Conservation (phyloP, 2,888 invertebrate genomes). For the Pristionchus exspectatus region DNA sequence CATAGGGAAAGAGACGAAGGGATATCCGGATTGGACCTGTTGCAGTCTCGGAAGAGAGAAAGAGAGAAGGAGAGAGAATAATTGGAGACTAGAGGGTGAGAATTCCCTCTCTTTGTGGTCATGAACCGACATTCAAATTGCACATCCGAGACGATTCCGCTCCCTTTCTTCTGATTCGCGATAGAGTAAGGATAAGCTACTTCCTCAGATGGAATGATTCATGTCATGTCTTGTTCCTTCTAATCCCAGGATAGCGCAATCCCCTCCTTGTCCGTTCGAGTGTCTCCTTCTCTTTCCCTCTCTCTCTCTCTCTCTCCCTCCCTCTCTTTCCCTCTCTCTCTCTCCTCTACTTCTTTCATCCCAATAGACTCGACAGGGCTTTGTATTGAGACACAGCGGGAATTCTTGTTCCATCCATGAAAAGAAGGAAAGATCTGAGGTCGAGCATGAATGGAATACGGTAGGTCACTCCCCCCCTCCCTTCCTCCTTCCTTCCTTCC, state of each 20-base stretch:
- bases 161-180: conserved; percentile 33
- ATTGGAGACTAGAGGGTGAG: conserved; percentile 21
- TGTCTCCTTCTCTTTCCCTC: conserved; percentile 52
- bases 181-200: background rate
- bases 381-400: conserved; percentile 50
- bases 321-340: conserved; percentile 45
- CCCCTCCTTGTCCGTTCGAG: background rate
- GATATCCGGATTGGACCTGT: conserved; percentile 39
- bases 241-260: conserved; percentile 28
- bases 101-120: conserved; percentile 16
- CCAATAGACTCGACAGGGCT: background rate
- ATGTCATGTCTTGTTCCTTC: background rate
- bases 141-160: background rate
- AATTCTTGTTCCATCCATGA: conserved; percentile 47
- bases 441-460: conserved; percentile 36
- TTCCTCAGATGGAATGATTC: background rate
- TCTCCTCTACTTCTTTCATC: conserved; percentile 24
- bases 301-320: conserved; percentile 54
- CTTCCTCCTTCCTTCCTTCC: background rate
- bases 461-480: conserved; percentile 4
- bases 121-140: background rate
- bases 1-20: background rate
- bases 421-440: conserved; percentile 30
- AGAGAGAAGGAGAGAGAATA: conserved; percentile 37
- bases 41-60: conserved; percentile 4